Evolutionary conservation across 1,140 invertebrate genomes (phyloP), one percentile per base, ranked within the genome.

Genomic region (Plectrocnemia conspersa): DNA sequence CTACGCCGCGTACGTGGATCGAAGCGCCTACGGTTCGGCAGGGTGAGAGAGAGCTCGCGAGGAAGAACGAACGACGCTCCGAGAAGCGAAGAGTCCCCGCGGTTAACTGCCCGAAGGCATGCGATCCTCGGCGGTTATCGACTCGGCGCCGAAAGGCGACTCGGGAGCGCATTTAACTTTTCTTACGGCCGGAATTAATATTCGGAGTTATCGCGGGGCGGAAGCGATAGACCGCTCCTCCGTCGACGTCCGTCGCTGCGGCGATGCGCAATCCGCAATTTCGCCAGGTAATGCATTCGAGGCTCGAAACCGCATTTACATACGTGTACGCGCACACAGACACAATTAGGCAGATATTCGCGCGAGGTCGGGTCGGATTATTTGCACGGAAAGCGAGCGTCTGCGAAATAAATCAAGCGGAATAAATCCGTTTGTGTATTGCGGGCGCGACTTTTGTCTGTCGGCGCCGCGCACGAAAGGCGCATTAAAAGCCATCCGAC

Each of bases 51-150:
- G 29, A 41, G 49, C 21, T 33, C 18, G 32, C 22, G 50, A 41
- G 40, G 40, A 53, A 41, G 40, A 27, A 29, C 50, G 53, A 45
- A 55, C 47, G 47, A 46, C 52, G 52, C 35, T 54, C 33, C 38
- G 52, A 55, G 29, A 55, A 48, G 32, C 35, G 33, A 55, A 55
- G 48, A 55, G 42, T n/a, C 42, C 33, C 24, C 45, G 22, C 38
- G 18, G 27, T 27, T 55, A 36, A 55, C 44, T 46, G 53, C 33
- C 45, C 42, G 15, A 15, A 11, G 44, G 23, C 53, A 55, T 45
- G 53, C 53, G 35, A 53, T 24, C 18, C 15, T 13, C 23, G 24
- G 15, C 16, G n/a, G 24, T n/a, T n/a, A n/a, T n/a, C n/a, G n/a
- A n/a, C n/a, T n/a, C n/a, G n/a, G n/a, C 2, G n/a, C n/a, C 10